These are phyloP conservation scores for Pseudotriccus pelzelni DNA, from an alignment of 2,797 vertebrate genomes.

Conservation along the genomic window DNA sequence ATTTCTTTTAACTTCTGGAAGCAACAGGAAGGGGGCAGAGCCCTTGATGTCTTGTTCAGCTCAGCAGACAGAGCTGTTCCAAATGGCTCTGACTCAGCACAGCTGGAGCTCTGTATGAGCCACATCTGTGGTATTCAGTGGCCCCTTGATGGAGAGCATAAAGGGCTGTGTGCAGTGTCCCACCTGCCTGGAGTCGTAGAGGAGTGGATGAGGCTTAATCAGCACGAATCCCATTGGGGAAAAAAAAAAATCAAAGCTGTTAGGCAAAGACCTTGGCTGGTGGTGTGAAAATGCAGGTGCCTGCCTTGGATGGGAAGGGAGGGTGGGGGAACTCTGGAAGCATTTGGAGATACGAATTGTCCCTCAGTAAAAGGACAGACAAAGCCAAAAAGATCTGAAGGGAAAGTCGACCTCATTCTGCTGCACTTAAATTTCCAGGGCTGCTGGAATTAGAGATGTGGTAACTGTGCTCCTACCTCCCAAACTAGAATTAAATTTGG, in stretches of 20 bases:
- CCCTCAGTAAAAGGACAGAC: neutral
- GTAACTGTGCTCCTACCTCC: neutral
- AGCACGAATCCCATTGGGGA: neutral
- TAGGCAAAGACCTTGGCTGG: neutral
- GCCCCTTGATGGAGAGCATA: neutral
- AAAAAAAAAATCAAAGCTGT: neutral
- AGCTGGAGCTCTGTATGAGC: neutral
- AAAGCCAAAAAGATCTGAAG: neutral
- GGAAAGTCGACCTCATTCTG: neutral
- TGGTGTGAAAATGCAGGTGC: neutral
- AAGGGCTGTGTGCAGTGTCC: neutral
- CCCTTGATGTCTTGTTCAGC: neutral
- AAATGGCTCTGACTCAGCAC: neutral
- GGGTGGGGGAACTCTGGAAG: neutral
- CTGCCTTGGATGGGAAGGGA: neutral
- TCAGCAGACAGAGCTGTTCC: neutral
- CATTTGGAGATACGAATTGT: neutral
- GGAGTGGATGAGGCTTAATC: neutral
- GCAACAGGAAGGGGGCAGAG: neutral
- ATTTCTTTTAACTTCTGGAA: neutral
- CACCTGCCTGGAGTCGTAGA: neutral
- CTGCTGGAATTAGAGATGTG: neutral
- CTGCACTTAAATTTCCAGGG: neutral
- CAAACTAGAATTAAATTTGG: neutral
- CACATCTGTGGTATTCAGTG: neutral